Percentiles rank a stretch among this genome's conserved stretches.
Evolutionary conservation across 2,797 vertebrate genomes (phyloP).

Genomic region (Hypotaenidia okinawae): DNA sequence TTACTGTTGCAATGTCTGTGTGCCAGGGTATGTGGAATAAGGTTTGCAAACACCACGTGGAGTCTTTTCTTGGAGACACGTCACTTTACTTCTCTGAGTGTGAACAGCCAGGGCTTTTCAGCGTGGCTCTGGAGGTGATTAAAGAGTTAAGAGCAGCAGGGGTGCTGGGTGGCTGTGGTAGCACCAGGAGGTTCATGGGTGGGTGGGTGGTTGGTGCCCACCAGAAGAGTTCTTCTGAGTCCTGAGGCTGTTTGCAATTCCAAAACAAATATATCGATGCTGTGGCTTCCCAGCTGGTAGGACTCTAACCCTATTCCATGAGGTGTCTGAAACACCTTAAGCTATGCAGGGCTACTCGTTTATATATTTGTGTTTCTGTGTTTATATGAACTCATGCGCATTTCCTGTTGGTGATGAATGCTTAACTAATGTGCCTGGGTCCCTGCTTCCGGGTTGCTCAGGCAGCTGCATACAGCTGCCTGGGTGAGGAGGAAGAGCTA

Average conservation of each 20-base stretch:
- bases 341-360: background rate
- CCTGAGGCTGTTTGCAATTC: conserved; percentile 14
- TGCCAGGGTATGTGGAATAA: accelerated
- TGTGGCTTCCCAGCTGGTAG: background rate
- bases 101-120: background rate
- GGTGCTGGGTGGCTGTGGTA: background rate
- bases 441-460: background rate
- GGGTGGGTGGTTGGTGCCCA: conserved; percentile 1
- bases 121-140: background rate
- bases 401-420: conserved; percentile 59
- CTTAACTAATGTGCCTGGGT: background rate
- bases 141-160: background rate
- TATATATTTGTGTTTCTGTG: conserved; percentile 39
- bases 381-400: conserved; percentile 39
- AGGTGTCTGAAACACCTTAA: conserved; percentile 45
- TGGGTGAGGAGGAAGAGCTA: background rate
- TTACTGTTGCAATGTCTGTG: accelerated
- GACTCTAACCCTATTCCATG: background rate
- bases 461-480: conserved; percentile 62
- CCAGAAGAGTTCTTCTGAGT: background rate
- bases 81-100: background rate
- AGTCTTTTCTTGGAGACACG: background rate
- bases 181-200: background rate
- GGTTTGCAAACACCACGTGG: background rate
- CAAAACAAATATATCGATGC: background rate